Evolutionary conservation across 2,113 vertebrate species (phyloP), one percentile per base, ranked within the genome.

Genomic region (Grus americana): DNA sequence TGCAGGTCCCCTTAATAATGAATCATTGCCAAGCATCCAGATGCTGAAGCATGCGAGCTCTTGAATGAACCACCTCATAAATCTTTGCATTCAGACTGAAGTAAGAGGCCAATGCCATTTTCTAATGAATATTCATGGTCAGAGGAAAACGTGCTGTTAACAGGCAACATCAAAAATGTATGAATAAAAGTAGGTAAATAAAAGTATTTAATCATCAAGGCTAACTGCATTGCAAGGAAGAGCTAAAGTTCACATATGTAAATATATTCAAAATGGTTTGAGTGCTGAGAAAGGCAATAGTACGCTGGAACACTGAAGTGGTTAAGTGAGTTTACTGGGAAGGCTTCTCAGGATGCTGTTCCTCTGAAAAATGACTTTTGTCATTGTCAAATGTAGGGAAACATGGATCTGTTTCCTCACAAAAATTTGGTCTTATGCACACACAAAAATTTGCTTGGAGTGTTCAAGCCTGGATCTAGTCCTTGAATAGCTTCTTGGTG

Each of bases 41-140:
- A 30, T 82, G 46, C 85, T 24, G 29, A 20, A 49, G 74, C 46
- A 74, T 70, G 71, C 0, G 9, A 76, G 49, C 34, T 94, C 54
- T 62, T 58, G 34, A 68, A 73, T 49, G 63, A 86, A 73, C 21
- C 62, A 70, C 36, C 58, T 88, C 67, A 44, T 82, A 65, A 85
- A 82, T 89, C 61, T 97, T 75, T 91, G 79, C 81, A 38, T 92
- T 83, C 89, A 44, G n/a, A 10, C 40, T 44, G 58, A 44, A 86
- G 52, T 12, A 74, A 72, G 76, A 86, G 40, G 68, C 67, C 76
- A 87, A 2, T 54, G 66, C 42, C 49, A 81, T 92, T 97, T 91
- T 86, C 38, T 42, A 54, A 4, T 93, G 70, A 94, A 96, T 97
- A 95, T 95, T 95, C 50, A 74, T 54, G 36, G 54, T 68, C 59